Base-by-base conservation (phyloP, 2,797 vertebrate genomes). In the Scarus forsteni region DNA sequence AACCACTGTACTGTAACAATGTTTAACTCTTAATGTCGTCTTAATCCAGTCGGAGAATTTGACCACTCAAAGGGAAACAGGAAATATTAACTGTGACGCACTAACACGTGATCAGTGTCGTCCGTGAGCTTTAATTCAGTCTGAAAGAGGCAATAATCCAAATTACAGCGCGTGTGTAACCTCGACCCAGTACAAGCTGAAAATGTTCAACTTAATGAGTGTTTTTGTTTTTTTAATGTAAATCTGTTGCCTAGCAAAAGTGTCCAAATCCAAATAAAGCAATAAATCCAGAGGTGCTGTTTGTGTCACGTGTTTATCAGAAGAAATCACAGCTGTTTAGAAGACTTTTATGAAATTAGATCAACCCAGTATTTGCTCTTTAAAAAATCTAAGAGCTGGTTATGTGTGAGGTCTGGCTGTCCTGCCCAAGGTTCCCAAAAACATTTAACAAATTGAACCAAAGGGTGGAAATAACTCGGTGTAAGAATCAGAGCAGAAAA, bases 181-280 rank as follows among this genome's bases (percentile, higher is more conserved):
- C 52, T 56, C 12, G 1, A 55, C 19, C 9, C 50, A 55, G 12
- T n/a, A 39, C 18, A 3, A 70, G 15, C 66, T 68, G 42, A 42
- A 68, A 48, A 57, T 59, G 55, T 73, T 77, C n/a, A 43, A 53
- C 60, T 77, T 64, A 66, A 54, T 52, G 57, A 40, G 66, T 68
- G 49, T 60, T 71, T 42, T 79, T 59, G 63, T 8, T 63, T 49
- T 58, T 52, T 66, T 73, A 48, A 85, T 89, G 77, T 76, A 69
- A 80, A 72, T 50, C 59, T 78, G 75, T 80, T 69, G 43, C 19
- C 50, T 58, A 59, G 73, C 64, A 63, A 79, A 81, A 46, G 74
- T 88, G 81, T 81, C 68, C 15, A 70, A 81, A 70, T 72, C 43
- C 55, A 85, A 90, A 87, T 88, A 90, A 85, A 91, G 87, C 86